Evolutionary conservation across 1,140 invertebrate genomes (phyloP).

Genomic region (Orius insidiosus): DNA sequence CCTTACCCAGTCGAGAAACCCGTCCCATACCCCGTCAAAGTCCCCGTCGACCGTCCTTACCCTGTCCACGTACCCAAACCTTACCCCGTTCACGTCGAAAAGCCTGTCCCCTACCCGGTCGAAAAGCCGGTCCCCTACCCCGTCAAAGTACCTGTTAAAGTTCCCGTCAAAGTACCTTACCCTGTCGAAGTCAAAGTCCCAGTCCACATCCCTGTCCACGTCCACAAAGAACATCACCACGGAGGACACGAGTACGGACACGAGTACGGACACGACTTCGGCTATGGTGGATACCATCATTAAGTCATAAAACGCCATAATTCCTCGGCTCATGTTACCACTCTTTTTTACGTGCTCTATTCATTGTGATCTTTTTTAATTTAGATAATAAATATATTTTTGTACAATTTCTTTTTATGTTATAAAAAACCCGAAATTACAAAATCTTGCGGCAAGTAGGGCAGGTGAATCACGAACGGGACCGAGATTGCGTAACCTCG

Average conservation of each 20-base stretch:
- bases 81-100: conserved; percentile 38
- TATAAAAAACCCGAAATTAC: too few species aligned
- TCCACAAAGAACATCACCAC: conserved; percentile 26
- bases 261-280: conserved; percentile 20
- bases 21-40: conserved; percentile 46
- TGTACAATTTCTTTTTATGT: conserved; percentile 8
- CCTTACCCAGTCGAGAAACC: conserved; percentile 36
- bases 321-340: conserved; percentile 7
- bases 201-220: conserved; percentile 39
- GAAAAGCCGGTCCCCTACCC: conserved; percentile 36
- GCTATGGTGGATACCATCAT: conserved; percentile 15
- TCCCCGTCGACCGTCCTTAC: conserved; percentile 31
- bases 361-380: conserved; percentile 13
- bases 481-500: too few species aligned
- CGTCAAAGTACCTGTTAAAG: conserved; percentile 35
- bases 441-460: too few species aligned
- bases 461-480: too few species aligned
- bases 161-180: conserved; percentile 27
- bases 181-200: conserved; percentile 29
- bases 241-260: conserved; percentile 23
- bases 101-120: conserved; percentile 61
- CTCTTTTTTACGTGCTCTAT: conserved; percentile 1
- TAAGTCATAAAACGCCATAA: conserved; percentile 8
- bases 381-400: conserved; percentile 14
- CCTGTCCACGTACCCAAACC: conserved; percentile 31